phyloP scores from a whole-genome alignment of 2,888 invertebrate species.

The Leuctra nigra region DNA sequence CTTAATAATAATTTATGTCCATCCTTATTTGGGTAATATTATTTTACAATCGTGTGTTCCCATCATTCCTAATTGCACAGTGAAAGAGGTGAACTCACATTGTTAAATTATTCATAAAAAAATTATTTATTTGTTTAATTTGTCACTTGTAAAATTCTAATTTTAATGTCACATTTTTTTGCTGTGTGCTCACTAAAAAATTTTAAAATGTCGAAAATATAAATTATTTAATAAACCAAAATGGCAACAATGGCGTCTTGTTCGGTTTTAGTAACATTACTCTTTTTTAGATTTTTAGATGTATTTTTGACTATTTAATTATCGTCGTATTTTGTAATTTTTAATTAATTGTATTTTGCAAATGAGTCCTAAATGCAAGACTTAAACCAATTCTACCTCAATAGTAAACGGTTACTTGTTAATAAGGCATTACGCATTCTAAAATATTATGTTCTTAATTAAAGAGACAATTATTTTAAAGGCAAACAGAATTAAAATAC shows the following conservation, averaged over 20 bases:
- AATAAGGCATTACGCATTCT: no score
- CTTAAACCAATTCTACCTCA: conserved; percentile 9
- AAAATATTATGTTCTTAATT: no score
- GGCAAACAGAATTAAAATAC: no score
- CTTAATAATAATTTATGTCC: neutral
- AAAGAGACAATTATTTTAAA: no score
- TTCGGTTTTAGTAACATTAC: neutral
- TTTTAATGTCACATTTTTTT: conserved; percentile 9
- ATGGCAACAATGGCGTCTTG: conserved; percentile 1
- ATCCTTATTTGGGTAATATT: neutral
- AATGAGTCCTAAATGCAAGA: conserved; percentile 10
- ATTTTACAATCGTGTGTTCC: conserved; percentile 8
- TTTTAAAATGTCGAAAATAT: no score
- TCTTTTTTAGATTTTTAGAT: neutral
- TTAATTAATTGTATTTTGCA: conserved; percentile 1
- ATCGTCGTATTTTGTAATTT: neutral
- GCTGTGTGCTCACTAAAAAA: conserved; percentile 16
- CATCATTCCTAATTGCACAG: neutral
- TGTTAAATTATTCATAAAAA: neutral
- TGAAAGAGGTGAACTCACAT: conserved; percentile 14
- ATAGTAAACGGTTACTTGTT: no score
- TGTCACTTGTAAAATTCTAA: conserved; percentile 10
- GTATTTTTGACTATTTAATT: neutral
- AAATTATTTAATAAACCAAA: neutral
- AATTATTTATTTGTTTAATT: conserved; percentile 8